Evolutionary conservation across 2,113 vertebrate genomes (phyloP), one percentile per base, ranked within the genome.

Genomic region (Erpornis zantholeuca): DNA sequence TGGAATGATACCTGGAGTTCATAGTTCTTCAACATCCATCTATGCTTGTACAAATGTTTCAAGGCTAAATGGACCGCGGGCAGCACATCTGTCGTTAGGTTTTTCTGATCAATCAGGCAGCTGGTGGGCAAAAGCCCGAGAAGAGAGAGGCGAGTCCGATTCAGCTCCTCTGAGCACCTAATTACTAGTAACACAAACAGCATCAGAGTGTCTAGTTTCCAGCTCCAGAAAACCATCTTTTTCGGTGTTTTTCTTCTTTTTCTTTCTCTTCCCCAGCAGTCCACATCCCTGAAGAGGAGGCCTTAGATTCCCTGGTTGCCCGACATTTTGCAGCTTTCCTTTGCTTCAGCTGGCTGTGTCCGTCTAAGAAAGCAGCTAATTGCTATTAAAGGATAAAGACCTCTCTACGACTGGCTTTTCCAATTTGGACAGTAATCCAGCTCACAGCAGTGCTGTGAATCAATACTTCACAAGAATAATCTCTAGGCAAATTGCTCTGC

Each of bases 331-430:
- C 28, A 29, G 95, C 92, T 92, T 85, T 92, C 96, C 86, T 89
- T 94, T 93, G 90, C 97, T 96, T 88, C 96, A 59, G 93, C 94
- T 93, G 95, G 95, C 93, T 79, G 76, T 88, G 96, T 97, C 96
- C 95, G 97, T 97, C 97, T 97, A 97, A 97, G 97, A 98, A 98
- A 98, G 95, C 95, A 96, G 98, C 97, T 97, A 97, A 98, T 98
- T 97, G 98, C 98, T 98, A 99, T 99, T 98, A 99, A 99, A 97
- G 98, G 98, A 99, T 99, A 98, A 99, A 99, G 98, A 98, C 97
- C 93, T 98, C 97, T 97, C 98, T 96, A 96, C 97, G 97, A 96
- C 98, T 98, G 98, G 98, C 98, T 98, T 98, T 98, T 98, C 98
- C 98, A 98, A 98, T 98, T 98, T 98, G 98, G 97, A 98, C 96